Conservation (phyloP, 2,888 invertebrate genomes). For the Acrobasis consociella region DNA sequence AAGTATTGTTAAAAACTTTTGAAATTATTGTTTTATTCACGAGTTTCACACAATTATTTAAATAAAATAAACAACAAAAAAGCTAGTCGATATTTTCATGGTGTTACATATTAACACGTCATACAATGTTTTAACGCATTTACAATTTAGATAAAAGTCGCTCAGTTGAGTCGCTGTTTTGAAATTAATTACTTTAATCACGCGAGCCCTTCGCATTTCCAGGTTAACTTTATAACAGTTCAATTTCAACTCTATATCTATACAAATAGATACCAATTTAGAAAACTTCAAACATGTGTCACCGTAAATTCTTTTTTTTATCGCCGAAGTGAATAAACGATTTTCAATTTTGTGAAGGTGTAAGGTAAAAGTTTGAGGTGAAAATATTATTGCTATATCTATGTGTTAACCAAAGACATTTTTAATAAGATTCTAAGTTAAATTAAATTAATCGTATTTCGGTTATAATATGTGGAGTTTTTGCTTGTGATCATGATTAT, state of each 20-base stretch:
- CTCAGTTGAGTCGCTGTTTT: conserved; percentile 44
- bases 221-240: conserved; percentile 36
- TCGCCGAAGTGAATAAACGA: conserved; percentile 3
- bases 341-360: conserved; percentile 8
- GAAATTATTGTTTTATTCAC: not conserved
- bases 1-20: too few species aligned
- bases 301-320: conserved; percentile 3
- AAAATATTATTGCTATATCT: too few species aligned
- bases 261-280: not conserved
- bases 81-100: conserved; percentile 36
- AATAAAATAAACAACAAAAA: not conserved
- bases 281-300: not conserved
- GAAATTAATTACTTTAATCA: conserved; percentile 63
- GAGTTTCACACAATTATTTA: not conserved
- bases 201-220: conserved; percentile 50
- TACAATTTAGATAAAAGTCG: conserved; percentile 37
- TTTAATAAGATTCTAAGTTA: too few species aligned
- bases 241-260: not conserved
- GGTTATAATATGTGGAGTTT: too few species aligned
- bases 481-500: too few species aligned
- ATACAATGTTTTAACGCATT: conserved; percentile 37
- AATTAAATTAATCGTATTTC: too few species aligned
- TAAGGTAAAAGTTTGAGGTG: not conserved
- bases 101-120: conserved; percentile 41
- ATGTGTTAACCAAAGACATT: too few species aligned